Percentiles rank a stretch among this genome's conserved stretches.
Evolutionary conservation across 1,140 invertebrate genomes (phyloP).

Genomic region (Aradophagus sp.): DNA sequence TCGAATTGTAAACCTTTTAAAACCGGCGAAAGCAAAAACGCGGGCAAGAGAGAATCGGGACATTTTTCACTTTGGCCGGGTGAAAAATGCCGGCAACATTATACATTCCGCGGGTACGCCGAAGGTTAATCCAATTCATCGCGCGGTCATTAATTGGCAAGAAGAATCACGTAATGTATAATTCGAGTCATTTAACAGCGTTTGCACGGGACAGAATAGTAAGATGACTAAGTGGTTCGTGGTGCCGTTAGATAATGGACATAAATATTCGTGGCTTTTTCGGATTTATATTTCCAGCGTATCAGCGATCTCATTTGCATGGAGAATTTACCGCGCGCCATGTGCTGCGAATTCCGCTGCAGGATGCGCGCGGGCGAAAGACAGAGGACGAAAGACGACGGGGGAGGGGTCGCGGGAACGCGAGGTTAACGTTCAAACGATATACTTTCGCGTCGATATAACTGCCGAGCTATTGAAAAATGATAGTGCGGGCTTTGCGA

Average conservation of each 20-base stretch:
- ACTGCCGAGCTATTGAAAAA: slow-evolving; percentile 70
- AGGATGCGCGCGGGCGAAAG: slow-evolving; percentile 7
- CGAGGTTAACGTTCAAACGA: slow-evolving; percentile 60
- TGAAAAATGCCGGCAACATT: no score
- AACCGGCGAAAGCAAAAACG: no score
- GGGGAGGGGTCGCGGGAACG: slow-evolving; percentile 21
- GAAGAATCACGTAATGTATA: slow-evolving; percentile 22
- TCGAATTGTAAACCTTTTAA: no score
- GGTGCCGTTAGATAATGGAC: slow-evolving; percentile 67
- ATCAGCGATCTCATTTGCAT: slow-evolving; percentile 74
- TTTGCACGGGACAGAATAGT: slow-evolving; percentile 41
- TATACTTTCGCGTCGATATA: slow-evolving; percentile 65
- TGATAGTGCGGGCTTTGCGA: slow-evolving; percentile 66
- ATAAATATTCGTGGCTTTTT: slow-evolving; percentile 73
- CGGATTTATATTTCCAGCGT: slow-evolving; percentile 73
- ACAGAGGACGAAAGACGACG: neutral
- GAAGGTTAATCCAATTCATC: slow-evolving; percentile 33
- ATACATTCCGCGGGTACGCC: no score
- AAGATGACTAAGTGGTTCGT: slow-evolving; percentile 55
- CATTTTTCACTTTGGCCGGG: no score
- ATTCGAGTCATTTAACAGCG: slow-evolving; percentile 49
- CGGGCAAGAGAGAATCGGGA: slow-evolving; percentile 2
- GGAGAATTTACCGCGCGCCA: slow-evolving; percentile 67
- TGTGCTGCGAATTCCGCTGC: slow-evolving; percentile 37
- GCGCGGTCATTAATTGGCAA: slow-evolving; percentile 37